Conservation (phyloP, 92 coral and sea anemone genomes). For the Diadumene lineata region DNA sequence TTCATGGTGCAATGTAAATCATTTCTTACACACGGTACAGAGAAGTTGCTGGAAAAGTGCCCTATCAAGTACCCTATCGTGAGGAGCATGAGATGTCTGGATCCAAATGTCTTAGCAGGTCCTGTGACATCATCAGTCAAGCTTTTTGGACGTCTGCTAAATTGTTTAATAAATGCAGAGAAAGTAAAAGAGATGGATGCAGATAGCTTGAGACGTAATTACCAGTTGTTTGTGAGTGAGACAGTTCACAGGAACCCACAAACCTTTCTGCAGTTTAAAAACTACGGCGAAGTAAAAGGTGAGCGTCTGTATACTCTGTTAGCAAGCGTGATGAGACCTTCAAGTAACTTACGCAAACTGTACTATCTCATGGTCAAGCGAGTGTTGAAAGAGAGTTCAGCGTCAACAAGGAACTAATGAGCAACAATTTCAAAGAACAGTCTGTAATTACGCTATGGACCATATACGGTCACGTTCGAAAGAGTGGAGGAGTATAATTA, state of each 20-base stretch:
- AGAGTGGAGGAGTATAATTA: constrained; percentile 54
- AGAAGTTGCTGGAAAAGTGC: constrained; percentile 69
- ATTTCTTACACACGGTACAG: constrained; percentile 51
- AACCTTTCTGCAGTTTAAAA: constrained; percentile 43
- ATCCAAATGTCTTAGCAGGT: constrained; percentile 70
- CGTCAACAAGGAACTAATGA: constrained; percentile 65
- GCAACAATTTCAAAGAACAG: no score
- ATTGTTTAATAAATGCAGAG: constrained; percentile 51
- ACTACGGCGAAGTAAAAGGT: constrained; percentile 42
- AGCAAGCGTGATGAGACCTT: constrained; percentile 26
- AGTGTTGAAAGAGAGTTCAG: constrained; percentile 74
- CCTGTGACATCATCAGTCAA: constrained; percentile 44
- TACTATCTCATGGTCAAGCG: no score
- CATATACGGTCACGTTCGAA: no score
- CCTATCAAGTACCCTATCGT: constrained; percentile 70
- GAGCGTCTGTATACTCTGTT: constrained; percentile 55
- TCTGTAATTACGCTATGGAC: no score
- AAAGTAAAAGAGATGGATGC: no score
- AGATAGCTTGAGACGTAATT: constrained; percentile 48
- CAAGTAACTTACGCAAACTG: constrained; percentile 48
- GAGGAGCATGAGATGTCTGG: no score
- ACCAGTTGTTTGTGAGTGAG: constrained; percentile 53
- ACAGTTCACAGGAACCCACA: constrained; percentile 58
- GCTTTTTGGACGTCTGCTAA: constrained; percentile 66
- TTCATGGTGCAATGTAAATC: constrained; percentile 43